These are phyloP conservation scores for Plebejus anna DNA, from an alignment of 2,888 invertebrate genomes.

Conservation along the genomic window DNA sequence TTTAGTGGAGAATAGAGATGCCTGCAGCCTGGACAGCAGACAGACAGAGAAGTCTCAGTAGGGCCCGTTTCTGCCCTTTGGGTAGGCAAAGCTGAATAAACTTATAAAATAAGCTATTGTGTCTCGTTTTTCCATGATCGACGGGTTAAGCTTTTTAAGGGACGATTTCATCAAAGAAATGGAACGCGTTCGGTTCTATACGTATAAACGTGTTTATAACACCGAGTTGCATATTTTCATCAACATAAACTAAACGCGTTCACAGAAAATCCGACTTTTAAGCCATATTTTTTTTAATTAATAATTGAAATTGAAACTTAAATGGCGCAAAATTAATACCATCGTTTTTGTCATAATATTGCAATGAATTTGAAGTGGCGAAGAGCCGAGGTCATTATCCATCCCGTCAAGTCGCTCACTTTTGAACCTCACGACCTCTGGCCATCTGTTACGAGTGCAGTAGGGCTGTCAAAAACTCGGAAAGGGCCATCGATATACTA, in stretches of 20 bases:
- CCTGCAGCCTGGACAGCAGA: background rate
- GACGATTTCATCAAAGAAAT: too few relatives aligned
- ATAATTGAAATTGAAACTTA: background rate
- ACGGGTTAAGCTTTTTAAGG: too few relatives aligned
- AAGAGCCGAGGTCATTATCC: slow-evolving; percentile 1
- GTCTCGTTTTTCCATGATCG: too few relatives aligned
- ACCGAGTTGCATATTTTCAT: too few relatives aligned
- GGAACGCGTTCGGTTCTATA: too few relatives aligned
- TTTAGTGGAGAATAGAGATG: too few relatives aligned
- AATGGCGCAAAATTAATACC: background rate
- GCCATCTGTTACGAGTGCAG: background rate
- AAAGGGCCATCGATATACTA: background rate
- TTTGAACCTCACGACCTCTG: slow-evolving; percentile 1
- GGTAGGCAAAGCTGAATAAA: too few relatives aligned
- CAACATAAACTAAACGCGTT: too few relatives aligned
- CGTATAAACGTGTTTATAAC: too few relatives aligned
- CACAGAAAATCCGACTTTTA: too few relatives aligned
- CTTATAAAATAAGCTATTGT: too few relatives aligned
- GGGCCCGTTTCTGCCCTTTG: background rate
- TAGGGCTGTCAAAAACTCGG: background rate
- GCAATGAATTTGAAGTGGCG: background rate
- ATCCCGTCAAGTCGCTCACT: slow-evolving; percentile 1
- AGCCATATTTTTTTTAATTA: too few relatives aligned
- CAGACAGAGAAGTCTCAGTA: background rate
- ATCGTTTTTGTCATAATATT: background rate